Conservation (phyloP, 1,140 invertebrate genomes). For the Carposina sasakii region DNA sequence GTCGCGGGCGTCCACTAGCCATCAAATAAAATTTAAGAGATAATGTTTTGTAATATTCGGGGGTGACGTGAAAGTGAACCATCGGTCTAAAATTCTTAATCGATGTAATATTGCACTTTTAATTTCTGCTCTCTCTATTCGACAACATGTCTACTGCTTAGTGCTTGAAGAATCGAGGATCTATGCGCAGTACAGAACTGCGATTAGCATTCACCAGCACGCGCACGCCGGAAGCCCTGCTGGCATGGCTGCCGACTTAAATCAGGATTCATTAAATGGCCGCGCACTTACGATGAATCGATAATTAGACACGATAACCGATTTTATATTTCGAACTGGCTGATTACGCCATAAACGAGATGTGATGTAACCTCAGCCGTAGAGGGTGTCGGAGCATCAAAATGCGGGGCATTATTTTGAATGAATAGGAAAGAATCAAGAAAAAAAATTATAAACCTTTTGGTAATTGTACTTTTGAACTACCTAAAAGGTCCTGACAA, state of each 20-base stretch:
- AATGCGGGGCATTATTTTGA: conserved; percentile 35
- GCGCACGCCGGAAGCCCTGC: conserved; percentile 61
- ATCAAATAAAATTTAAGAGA: too few species aligned
- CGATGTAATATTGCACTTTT: too few species aligned
- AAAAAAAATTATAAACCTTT: too few species aligned
- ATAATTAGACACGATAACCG: conserved; percentile 62
- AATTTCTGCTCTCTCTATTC: too few species aligned
- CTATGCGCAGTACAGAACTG: too few species aligned
- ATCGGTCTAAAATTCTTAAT: too few species aligned
- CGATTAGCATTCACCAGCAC: conserved; percentile 63
- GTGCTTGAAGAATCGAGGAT: too few species aligned
- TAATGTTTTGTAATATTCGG: too few species aligned
- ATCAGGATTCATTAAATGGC: conserved; percentile 67
- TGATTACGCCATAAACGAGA: conserved; percentile 48
- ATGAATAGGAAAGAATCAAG: too few species aligned
- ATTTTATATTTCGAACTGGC: conserved; percentile 69
- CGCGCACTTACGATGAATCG: conserved; percentile 63
- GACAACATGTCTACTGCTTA: too few species aligned
- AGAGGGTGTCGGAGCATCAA: conserved; percentile 33
- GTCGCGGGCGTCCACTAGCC: too few species aligned
- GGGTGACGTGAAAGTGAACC: too few species aligned
- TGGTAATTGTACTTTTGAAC: conserved; percentile 52
- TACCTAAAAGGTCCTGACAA: conserved; percentile 34
- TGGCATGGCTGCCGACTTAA: conserved; percentile 53
- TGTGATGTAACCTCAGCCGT: conserved; percentile 61